Evolutionary conservation across 2,113 vertebrate genomes (phyloP).

Genomic region (Murina feae): DNA sequence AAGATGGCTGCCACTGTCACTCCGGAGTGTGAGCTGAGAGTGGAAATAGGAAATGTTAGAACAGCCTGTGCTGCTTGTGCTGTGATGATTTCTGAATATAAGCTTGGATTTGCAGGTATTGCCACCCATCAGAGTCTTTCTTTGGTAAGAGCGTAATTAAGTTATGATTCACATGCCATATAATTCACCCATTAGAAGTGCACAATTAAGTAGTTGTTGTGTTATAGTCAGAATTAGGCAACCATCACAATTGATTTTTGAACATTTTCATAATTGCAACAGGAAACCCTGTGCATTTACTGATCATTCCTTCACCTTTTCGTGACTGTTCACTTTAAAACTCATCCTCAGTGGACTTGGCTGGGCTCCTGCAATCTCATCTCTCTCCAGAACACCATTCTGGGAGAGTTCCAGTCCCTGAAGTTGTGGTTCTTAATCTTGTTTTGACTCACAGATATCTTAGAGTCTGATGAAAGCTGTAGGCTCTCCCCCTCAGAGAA

Average conservation of each 20-base stretch:
- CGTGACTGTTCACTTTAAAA: slow-evolving; percentile 17
- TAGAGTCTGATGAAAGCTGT: neutral
- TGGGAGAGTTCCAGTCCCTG: neutral
- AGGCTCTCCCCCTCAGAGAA: neutral
- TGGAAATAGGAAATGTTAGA: neutral
- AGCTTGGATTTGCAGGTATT: neutral
- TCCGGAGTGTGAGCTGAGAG: neutral
- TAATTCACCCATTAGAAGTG: neutral
- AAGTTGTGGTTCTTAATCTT: neutral
- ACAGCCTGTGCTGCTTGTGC: neutral
- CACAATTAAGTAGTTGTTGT: neutral
- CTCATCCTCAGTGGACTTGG: neutral
- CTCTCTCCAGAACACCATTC: neutral
- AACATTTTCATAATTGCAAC: neutral
- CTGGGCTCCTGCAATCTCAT: neutral
- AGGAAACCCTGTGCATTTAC: neutral
- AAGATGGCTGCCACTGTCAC: neutral
- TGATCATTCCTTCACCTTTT: neutral
- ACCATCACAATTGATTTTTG: neutral
- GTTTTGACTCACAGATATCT: neutral
- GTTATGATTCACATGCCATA: neutral
- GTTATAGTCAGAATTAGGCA: neutral
- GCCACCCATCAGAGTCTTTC: neutral
- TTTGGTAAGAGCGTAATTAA: neutral
- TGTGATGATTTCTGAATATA: neutral